Evolutionary conservation across 2,797 vertebrate species (phyloP), one percentile per base, ranked within the genome.

Genomic region (Sebastiscus tertius): DNA sequence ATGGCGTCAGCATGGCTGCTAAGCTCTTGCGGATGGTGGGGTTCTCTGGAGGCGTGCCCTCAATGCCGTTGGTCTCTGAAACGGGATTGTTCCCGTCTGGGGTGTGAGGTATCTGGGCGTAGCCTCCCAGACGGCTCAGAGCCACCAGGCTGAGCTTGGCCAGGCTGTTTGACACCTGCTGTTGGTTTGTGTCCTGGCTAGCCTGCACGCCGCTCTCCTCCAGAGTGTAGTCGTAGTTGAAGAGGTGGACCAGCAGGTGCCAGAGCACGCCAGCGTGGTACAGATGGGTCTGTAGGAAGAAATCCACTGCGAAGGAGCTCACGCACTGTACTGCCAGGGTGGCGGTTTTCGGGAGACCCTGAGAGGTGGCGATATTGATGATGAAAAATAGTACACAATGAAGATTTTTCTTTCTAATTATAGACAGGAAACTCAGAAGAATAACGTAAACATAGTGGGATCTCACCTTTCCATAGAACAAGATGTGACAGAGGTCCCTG

Each of bases 181-280:
- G 99, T 79, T 99, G 98, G 88, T 99, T 99, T 3, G 97, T 98
- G 56, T 99, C 98, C 92, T 99, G 97, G 55, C 94, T 98, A 31
- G 98, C 94, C 91, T 98, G 97, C 84, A 99, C 98, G 2, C 99
- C 99, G 1, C 99, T 99, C 95, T 99, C 99, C 90, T 99, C 98
- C 83, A 99, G 95, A 0, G 99, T 99, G 77, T 98, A 99, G 92
- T 99, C 99, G 16, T 99, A 99, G 94, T 96, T 98, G 95, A 99
- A 99, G 72, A 99, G 97, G 89, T 96, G 96, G 81, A 96, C 96
- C 78, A 99, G 95, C 36, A 99, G 94, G 90, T 99, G 97, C 99
- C 98, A 99, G 31, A 99, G 96, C 80, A 97, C 96, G 11, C 98
- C 99, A 36, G 98, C 98, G 58, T 99, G 97, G 89, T 98, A 98